phyloP scores from a whole-genome alignment of 2,113 vertebrate species.

The Protobothrops flavoviridis region DNA sequence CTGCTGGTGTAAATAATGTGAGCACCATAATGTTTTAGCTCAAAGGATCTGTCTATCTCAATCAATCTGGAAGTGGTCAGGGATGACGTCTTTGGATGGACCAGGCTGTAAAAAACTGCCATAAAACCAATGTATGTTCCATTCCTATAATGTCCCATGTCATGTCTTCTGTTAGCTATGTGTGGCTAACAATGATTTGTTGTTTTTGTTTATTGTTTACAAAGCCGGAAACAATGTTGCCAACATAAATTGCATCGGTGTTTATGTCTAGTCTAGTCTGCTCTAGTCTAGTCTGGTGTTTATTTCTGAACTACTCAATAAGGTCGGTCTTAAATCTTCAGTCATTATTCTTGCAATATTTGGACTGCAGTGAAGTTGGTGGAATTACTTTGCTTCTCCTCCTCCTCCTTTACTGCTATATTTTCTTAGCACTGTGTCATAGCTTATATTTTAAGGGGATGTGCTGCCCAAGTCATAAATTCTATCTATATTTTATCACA shows the following conservation, averaged over 20 bases:
- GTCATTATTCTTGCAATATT: neutral
- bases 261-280: neutral
- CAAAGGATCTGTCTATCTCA: neutral
- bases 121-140: neutral
- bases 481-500: neutral
- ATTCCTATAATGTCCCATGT: neutral
- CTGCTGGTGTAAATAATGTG: neutral
- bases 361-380: neutral
- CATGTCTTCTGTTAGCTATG: neutral
- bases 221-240: neutral
- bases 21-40: neutral
- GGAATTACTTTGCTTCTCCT: slow-evolving; percentile 16
- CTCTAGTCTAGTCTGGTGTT: neutral
- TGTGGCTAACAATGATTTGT: neutral
- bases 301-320: neutral
- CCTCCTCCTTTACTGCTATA: neutral
- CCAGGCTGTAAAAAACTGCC: neutral
- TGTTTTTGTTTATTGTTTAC: neutral
- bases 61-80: neutral
- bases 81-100: neutral
- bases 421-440: neutral
- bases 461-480: neutral
- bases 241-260: neutral
- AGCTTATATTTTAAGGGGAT: neutral
- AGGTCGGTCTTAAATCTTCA: neutral